Evolutionary conservation across 92 coral and sea anemone species (phyloP), one percentile per base, ranked within the genome.

Genomic region (Parazoanthus swiftii): DNA sequence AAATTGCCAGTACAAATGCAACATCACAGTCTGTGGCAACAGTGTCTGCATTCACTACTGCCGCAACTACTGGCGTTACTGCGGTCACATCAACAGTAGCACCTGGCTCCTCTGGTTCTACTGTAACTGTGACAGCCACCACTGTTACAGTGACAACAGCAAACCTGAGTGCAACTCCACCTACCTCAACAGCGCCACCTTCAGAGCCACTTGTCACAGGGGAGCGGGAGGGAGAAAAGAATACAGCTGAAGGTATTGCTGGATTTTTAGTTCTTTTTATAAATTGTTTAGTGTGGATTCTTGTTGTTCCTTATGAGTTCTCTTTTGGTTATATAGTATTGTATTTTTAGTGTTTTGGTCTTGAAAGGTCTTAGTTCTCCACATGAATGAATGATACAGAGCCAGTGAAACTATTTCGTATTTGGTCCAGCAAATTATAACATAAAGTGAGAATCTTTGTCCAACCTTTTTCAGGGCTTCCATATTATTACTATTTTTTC

Each of bases 21-120:
- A 4, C 67, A 15, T 21, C 74, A 81, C 85, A 58, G 74, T 71
- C 86, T 80, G 73, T 38, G 20, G 73, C 85, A 80, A 39, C 85
- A 54, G 73, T 80, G 15, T 80, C 85, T 66, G 44, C 86, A 42
- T 82, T 82, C 29, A 82, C 36, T 37, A 82, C 86, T 66, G 86
- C 70, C n/a, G 2, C 76, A 82, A 82, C 86, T 65, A 44, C 70
- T 18, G 76, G 76, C 5, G 25, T 66, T 14, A 82, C 86, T 18
- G 38, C 59, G 6, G 76, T 82, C n/a, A 82, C 86, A 42, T 71
- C 86, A 10, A 21, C 86, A 23, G 75, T 82, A 18, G 86, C 76
- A 66, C 86, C 86, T 7, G 14, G 70, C 9, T 66, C 86, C 7
- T 82, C 76, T 82, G 56, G 50, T 2, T 79, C 83, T 8, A 38